Evolutionary conservation across 2,797 vertebrate species (phyloP).

Genomic region (Manis javanica): DNA sequence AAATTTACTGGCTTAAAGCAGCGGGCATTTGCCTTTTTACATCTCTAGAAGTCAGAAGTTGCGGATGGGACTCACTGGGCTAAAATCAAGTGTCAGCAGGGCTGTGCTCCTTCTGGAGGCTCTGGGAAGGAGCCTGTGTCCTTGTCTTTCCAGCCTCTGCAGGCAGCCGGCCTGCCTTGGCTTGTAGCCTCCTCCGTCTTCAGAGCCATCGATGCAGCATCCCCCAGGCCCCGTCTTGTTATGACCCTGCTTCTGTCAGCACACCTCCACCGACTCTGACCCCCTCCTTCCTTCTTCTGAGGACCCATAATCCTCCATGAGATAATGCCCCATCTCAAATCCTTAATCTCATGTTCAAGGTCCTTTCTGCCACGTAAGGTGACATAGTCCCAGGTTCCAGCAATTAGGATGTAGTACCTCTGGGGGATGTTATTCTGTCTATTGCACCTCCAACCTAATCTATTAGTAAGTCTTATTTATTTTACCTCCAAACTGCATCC

Average conservation of each 20-base stretch:
- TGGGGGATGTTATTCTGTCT: neutral
- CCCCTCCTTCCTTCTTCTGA: neutral
- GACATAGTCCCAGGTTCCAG: neutral
- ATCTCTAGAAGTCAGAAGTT: neutral
- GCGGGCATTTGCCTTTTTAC: neutral
- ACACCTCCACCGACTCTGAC: neutral
- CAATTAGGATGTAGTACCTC: accelerated
- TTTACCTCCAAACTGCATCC: neutral
- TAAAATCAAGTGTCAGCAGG: neutral
- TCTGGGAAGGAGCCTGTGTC: neutral
- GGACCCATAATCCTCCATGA: neutral
- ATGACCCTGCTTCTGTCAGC: neutral
- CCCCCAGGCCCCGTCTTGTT: neutral
- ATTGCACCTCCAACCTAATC: neutral
- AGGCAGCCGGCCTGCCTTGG: neutral
- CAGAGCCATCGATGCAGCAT: neutral
- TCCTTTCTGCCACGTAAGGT: neutral
- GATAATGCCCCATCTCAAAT: neutral
- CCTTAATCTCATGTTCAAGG: neutral
- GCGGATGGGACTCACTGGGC: neutral
- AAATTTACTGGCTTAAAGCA: neutral
- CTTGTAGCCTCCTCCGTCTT: accelerated
- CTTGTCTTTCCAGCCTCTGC: neutral
- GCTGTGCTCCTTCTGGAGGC: neutral
- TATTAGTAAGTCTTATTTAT: neutral